Evolutionary conservation across 2,888 invertebrate species (phyloP), one percentile per base, ranked within the genome.

Genomic region (Auanema freiburgensis): DNA sequence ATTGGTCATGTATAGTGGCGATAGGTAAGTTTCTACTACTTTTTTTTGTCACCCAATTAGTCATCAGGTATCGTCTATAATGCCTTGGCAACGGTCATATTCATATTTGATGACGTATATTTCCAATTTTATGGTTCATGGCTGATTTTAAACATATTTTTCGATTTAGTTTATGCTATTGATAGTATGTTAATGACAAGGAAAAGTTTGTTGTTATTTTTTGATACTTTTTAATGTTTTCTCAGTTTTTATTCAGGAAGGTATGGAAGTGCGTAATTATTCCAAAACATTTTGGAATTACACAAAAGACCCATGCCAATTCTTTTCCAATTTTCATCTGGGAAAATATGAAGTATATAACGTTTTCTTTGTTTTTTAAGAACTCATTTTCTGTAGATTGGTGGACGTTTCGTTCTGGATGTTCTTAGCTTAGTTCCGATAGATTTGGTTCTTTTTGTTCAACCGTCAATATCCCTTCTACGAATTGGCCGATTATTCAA

Each of bases 91-190:
- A 74, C 77, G 66, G 76, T 78, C 1, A 75, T 82, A 18, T 81
- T 83, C 63, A 78, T 82, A 14, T 81, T 79, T 58, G 79, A 81
- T 60, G 79, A 82, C 54, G 74, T 74, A 1, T 67, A 60, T 11
- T 16, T 46, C 14, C 60, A 66, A 2, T 68, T 57, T 24, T 77
- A 69, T 42, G 40, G 18, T 23, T 42, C 23, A 10, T 81, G 81
- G 81, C 10, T 73, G 1, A 40, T 41, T 11, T 14, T 71, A 8
- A 81, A 81, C 55, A 21, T 69, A 0, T 56, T 79, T 16, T 73
- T 74, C 18, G 81, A 81, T 59, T 1, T 58, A 1, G 50, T 76
- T 24, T 80, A 69, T 57, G 5, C 71, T 8, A 0, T 74, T 1
- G 81, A 81, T 61, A 74, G 76, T 61, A 44, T 79, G 10, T 58